These are phyloP conservation scores for Entelurus aequoreus DNA, from an alignment of 2,113 vertebrate genomes.

Conservation along the genomic window DNA sequence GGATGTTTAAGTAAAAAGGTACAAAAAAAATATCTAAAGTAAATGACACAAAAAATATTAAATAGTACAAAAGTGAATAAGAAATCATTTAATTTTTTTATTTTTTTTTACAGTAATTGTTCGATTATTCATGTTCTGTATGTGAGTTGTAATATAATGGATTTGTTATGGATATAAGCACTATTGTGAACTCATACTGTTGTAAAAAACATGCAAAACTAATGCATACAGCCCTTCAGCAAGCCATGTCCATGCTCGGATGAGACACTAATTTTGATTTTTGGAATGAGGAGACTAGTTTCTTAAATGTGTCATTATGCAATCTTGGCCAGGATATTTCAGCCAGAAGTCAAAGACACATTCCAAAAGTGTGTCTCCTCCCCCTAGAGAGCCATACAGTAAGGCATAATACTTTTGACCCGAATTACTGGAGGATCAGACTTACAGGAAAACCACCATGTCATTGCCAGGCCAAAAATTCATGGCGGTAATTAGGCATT, in stretches of 20 bases:
- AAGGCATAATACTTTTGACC: conserved; percentile 22
- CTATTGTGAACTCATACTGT: not conserved
- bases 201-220: conserved; percentile 1
- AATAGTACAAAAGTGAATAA: too few relatives aligned
- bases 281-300: not conserved
- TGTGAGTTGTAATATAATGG: not conserved
- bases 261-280: not conserved
- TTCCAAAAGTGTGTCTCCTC: conserved; percentile 39
- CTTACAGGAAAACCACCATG: conserved; percentile 22
- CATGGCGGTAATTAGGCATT: not conserved
- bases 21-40: not conserved
- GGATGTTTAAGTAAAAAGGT: too few relatives aligned
- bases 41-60: not conserved
- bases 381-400: conserved; percentile 13
- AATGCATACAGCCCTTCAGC: not conserved
- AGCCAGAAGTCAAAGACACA: conserved; percentile 15
- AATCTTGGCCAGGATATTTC: conserved; percentile 17
- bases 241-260: conserved; percentile 9
- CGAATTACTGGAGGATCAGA: conserved; percentile 20
- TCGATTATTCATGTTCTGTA: not conserved
- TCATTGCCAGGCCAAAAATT: conserved; percentile 18
- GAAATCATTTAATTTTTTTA: too few relatives aligned
- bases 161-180: not conserved
- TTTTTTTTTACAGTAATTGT: too few relatives aligned
- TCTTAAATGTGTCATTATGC: not conserved